These are phyloP conservation scores for Dugesia japonica DNA, from an alignment of 2,888 invertebrate genomes.

Conservation along the genomic window DNA sequence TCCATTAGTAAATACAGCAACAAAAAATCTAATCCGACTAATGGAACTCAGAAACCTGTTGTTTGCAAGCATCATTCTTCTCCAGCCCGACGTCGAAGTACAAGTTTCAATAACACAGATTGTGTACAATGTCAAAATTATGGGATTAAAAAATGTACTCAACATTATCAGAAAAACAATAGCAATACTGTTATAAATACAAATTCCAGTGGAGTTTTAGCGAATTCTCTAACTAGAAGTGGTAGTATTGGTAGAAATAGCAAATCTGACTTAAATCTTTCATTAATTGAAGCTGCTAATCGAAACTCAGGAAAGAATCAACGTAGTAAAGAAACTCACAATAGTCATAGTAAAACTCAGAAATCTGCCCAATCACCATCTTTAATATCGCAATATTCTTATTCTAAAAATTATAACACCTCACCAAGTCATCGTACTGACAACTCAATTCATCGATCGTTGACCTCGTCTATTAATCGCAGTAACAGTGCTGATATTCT, in stretches of 20 bases:
- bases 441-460: not conserved
- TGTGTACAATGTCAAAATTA: not conserved
- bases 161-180: not conserved
- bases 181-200: not conserved
- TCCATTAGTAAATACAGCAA: not conserved
- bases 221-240: conserved; percentile 11
- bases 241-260: not conserved
- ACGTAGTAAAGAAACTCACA: too few relatives aligned
- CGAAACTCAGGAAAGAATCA: not conserved
- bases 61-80: not conserved
- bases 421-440: not conserved
- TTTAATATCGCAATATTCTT: not conserved
- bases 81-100: not conserved
- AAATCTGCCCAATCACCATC: not conserved
- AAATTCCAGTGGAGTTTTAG: not conserved
- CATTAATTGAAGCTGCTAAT: not conserved
- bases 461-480: not conserved
- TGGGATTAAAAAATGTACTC: not conserved
- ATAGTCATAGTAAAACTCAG: not conserved
- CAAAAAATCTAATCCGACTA: not conserved
- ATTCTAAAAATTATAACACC: not conserved
- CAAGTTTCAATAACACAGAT: not conserved
- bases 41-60: not conserved
- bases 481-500: conserved; percentile 28
- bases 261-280: conserved; percentile 3